phyloP scores from a whole-genome alignment of 2,113 vertebrate species.

The Daboia siamensis region DNA sequence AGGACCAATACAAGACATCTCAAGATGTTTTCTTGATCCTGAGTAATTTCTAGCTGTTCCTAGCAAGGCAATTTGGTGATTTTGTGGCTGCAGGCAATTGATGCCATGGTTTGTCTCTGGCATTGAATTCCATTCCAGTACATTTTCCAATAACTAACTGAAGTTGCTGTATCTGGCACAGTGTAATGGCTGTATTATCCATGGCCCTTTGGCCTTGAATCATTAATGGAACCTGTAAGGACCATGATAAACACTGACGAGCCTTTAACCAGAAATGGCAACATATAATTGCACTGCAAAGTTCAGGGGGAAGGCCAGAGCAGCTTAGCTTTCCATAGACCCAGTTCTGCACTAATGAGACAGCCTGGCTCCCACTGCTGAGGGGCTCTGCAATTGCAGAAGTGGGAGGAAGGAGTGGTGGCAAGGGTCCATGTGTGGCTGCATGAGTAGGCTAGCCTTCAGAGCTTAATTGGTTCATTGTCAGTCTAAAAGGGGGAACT shows the following conservation, averaged over 20 bases:
- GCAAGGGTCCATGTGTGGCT: neutral
- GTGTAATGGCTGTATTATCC: neutral
- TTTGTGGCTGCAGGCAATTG: neutral
- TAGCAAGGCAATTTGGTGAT: neutral
- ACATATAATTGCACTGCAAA: constrained; percentile 1
- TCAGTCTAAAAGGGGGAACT: neutral
- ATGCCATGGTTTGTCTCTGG: neutral
- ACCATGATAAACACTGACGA: neutral
- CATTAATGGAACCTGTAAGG: neutral
- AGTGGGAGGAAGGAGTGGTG: neutral
- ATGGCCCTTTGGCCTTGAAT: neutral
- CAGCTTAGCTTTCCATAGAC: neutral
- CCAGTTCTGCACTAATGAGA: constrained; percentile 16
- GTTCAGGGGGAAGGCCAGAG: constrained; percentile 11
- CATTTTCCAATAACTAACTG: neutral
- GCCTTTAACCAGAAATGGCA: constrained; percentile 20
- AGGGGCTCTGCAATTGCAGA: neutral
- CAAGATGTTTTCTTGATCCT: neutral
- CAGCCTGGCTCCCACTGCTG: neutral
- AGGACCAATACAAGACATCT: neutral
- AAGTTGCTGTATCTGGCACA: neutral
- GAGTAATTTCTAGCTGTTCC: neutral
- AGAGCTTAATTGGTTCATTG: constrained; percentile 27
- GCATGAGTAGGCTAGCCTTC: constrained; percentile 8
- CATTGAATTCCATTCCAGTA: constrained; percentile 16